Percentiles rank a stretch among this genome's conserved stretches.
These are phyloP conservation scores for Todiramphus saurophagus DNA, from an alignment of 2,113 vertebrate species.

Conservation along the genomic window DNA sequence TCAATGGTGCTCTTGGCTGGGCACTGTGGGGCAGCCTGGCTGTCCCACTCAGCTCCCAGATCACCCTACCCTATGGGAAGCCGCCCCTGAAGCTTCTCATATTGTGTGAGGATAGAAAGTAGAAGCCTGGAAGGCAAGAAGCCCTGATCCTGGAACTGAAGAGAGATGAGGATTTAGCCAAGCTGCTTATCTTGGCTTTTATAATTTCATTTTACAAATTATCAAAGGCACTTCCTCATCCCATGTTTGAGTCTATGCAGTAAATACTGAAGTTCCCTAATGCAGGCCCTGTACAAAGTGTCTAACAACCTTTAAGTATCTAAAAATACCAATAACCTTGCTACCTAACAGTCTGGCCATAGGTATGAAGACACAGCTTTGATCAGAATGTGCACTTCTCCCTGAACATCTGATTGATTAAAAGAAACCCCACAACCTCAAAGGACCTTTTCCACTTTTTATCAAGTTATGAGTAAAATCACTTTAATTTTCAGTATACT, in stretches of 20 bases:
- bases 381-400: neutral
- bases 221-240: neutral
- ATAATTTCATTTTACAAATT: neutral
- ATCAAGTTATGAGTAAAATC: neutral
- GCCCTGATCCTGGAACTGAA: fast-evolving
- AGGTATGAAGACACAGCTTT: neutral
- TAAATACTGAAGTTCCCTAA: neutral
- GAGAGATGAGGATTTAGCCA: neutral
- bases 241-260: neutral
- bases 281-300: neutral
- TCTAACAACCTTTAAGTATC: neutral
- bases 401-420: neutral
- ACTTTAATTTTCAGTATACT: neutral
- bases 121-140: neutral
- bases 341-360: neutral
- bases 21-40: neutral
- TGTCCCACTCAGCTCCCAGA: neutral
- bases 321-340: neutral
- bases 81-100: neutral
- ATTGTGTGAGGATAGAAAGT: neutral
- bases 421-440: neutral
- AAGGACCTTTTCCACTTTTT: neutral
- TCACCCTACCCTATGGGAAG: neutral
- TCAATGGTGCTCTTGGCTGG: neutral
- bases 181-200: neutral